Evolutionary conservation across 2,113 vertebrate species (phyloP).

Genomic region (Percina caprodes): DNA sequence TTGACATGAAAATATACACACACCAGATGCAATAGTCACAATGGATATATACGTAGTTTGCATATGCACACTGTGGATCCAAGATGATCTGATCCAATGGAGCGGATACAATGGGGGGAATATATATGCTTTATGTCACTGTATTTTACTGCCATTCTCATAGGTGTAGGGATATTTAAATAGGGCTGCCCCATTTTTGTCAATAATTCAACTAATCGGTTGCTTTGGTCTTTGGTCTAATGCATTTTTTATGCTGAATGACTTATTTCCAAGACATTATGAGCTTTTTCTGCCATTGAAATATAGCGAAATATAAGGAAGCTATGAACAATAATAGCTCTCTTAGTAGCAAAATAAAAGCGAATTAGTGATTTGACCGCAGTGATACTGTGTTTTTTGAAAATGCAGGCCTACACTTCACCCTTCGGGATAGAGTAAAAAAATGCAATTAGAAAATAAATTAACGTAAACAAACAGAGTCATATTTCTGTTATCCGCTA

Average conservation of each 20-base stretch:
- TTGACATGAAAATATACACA: background rate
- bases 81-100: background rate
- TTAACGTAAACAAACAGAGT: conserved; percentile 63
- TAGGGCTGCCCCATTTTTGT: too few species aligned
- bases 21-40: conserved; percentile 1
- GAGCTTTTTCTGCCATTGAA: background rate
- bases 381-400: conserved; percentile 12
- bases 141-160: background rate
- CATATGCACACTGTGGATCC: background rate
- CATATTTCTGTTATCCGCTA: conserved; percentile 59
- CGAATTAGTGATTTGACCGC: background rate
- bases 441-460: conserved; percentile 68
- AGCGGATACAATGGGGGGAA: background rate
- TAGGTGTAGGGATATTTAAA: background rate
- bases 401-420: conserved; percentile 39
- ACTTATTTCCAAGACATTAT: too few species aligned
- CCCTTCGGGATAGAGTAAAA: conserved; percentile 52
- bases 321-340: background rate
- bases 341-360: background rate
- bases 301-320: background rate
- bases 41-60: background rate
- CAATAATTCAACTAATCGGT: too few species aligned
- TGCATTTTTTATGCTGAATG: too few species aligned
- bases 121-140: background rate
- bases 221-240: too few species aligned